These are phyloP conservation scores for Cyclina sinensis DNA, from an alignment of 1,140 invertebrate species.

Conservation along the genomic window DNA sequence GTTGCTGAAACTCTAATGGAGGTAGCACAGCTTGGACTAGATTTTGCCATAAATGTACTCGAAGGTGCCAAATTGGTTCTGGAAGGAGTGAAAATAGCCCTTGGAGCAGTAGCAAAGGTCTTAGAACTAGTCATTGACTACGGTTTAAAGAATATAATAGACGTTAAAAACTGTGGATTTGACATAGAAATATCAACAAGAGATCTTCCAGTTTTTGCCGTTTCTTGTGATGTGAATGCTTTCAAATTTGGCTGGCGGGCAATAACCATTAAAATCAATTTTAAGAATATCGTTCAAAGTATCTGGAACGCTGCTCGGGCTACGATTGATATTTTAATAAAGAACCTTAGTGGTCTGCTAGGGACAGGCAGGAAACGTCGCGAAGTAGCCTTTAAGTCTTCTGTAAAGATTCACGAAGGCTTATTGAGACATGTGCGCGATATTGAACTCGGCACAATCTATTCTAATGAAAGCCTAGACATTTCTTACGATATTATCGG, in stretches of 20 bases:
- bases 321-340: constrained; percentile 37
- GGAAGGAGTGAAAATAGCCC: constrained; percentile 53
- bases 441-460: neutral
- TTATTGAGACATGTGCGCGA: neutral
- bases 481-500: neutral
- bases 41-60: constrained; percentile 34
- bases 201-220: constrained; percentile 54
- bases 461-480: neutral
- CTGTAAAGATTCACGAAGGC: neutral
- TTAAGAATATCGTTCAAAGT: constrained; percentile 60
- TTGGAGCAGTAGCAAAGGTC: constrained; percentile 31
- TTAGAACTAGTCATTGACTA: constrained; percentile 49
- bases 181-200: constrained; percentile 50
- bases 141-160: constrained; percentile 46
- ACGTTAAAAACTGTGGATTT: constrained; percentile 66
- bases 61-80: constrained; percentile 41
- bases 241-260: constrained; percentile 51
- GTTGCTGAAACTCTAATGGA: constrained; percentile 42
- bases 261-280: constrained; percentile 48
- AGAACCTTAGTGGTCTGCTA: neutral
- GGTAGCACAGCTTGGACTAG: constrained; percentile 23
- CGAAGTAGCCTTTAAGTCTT: neutral
- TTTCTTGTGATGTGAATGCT: constrained; percentile 64
- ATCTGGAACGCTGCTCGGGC: constrained; percentile 58
- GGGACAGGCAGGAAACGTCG: constrained; percentile 18